These are phyloP conservation scores for Pangasius mekongensis DNA, from an alignment of 2,797 vertebrate genomes.

Conservation along the genomic window DNA sequence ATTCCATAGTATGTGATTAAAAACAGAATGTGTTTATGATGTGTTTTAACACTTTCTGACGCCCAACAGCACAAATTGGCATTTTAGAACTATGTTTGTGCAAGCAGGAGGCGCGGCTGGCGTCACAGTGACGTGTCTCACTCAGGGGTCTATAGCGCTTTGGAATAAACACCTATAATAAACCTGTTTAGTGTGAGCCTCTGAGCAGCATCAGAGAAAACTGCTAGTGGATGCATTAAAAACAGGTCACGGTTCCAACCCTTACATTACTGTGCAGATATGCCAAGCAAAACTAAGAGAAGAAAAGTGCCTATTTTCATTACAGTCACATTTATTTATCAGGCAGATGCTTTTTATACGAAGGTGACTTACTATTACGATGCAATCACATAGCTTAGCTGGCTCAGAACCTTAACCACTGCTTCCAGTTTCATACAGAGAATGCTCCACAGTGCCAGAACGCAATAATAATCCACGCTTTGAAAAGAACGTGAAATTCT, in stretches of 20 bases:
- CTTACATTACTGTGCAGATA: conserved; percentile 25
- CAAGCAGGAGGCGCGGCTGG: background rate
- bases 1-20: background rate
- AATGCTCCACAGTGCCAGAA: conserved; percentile 61
- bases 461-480: conserved; percentile 67
- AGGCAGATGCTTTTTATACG: background rate
- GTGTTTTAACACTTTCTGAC: background rate
- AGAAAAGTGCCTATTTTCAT: background rate
- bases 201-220: conserved; percentile 1
- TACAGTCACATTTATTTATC: background rate
- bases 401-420: background rate
- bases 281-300: background rate
- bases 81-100: background rate
- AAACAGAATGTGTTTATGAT: too few species aligned
- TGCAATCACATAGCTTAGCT: background rate
- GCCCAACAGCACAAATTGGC: background rate
- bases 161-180: background rate
- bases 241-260: conserved; percentile 29
- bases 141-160: background rate
- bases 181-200: conserved; percentile 4
- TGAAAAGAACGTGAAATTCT: conserved; percentile 61
- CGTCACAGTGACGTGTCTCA: background rate
- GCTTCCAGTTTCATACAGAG: conserved; percentile 13
- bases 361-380: conserved; percentile 19
- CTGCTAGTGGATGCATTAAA: background rate